Evolutionary conservation across 1,140 invertebrate genomes (phyloP).

Genomic region (Papilio aristodemus): DNA sequence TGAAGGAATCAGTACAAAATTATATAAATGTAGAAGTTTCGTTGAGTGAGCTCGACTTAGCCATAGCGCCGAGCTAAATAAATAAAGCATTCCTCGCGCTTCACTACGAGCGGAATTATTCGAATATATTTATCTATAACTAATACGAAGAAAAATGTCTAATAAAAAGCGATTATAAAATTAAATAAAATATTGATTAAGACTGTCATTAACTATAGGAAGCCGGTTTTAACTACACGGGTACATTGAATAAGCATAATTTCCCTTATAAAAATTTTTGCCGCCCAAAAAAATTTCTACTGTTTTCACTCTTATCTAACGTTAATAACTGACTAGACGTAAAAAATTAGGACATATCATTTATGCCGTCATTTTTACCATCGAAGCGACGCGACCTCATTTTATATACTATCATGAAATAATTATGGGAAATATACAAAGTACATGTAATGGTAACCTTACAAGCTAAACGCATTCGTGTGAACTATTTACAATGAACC

Average conservation of each 20-base stretch:
- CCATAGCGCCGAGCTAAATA: conserved; percentile 31
- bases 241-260: conserved; percentile 34
- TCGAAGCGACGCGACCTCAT: conserved; percentile 54
- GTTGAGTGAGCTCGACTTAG: neutral
- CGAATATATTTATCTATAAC: conserved; percentile 25
- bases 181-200: conserved; percentile 35
- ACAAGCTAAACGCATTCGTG: conserved; percentile 48
- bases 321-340: conserved; percentile 75
- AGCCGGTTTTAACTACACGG: conserved; percentile 49
- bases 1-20: conserved; percentile 37
- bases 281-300: conserved; percentile 44
- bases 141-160: conserved; percentile 33
- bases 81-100: conserved; percentile 22
- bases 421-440: conserved; percentile 77
- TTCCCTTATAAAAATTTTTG: conserved; percentile 43
- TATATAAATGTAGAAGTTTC: conserved; percentile 8
- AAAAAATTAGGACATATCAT: conserved; percentile 61
- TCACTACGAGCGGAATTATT: conserved; percentile 19
- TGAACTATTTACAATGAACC: conserved; percentile 56
- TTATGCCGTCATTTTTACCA: conserved; percentile 65
- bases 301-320: conserved; percentile 54
- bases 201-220: conserved; percentile 41
- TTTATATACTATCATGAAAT: conserved; percentile 40
- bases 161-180: conserved; percentile 34
- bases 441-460: conserved; percentile 63